These are phyloP conservation scores for Setipinna tenuifilis DNA, from an alignment of 2,797 vertebrate genomes.

Conservation along the genomic window DNA sequence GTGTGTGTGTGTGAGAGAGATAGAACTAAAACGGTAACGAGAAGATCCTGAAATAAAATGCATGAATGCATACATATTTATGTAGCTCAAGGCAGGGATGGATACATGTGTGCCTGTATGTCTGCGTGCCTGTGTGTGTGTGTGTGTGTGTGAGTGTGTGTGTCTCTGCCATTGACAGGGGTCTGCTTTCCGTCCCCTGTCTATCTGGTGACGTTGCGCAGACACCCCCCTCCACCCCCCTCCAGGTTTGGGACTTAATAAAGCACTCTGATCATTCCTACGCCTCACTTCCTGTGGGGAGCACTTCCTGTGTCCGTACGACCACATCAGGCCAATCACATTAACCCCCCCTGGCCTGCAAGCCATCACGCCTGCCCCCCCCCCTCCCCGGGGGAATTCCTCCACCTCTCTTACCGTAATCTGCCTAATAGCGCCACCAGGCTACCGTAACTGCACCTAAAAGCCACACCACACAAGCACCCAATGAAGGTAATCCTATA, in stretches of 20 bases:
- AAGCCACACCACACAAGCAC: not conserved
- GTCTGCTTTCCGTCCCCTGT: slow-evolving; percentile 15
- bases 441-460: slow-evolving; percentile 4
- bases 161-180: not conserved
- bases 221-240: not conserved
- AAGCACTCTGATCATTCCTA: slow-evolving; percentile 21
- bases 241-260: slow-evolving; percentile 1
- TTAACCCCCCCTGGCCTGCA: slow-evolving; percentile 10
- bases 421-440: not conserved
- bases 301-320: slow-evolving; percentile 11
- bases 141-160: not conserved
- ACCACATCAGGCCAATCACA: slow-evolving; percentile 24
- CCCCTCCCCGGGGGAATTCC: not conserved
- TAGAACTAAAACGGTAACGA: not conserved
- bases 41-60: not conserved
- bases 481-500: not conserved
- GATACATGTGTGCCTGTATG: not conserved
- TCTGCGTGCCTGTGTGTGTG: not conserved
- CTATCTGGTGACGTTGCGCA: not conserved
- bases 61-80: not conserved
- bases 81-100: not conserved
- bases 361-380: not conserved
- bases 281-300: slow-evolving; percentile 19
- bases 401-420: not conserved
- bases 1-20: not conserved